Evolutionary conservation across 2,797 vertebrate species (phyloP).

Genomic region (Peromyscus attwateri): DNA sequence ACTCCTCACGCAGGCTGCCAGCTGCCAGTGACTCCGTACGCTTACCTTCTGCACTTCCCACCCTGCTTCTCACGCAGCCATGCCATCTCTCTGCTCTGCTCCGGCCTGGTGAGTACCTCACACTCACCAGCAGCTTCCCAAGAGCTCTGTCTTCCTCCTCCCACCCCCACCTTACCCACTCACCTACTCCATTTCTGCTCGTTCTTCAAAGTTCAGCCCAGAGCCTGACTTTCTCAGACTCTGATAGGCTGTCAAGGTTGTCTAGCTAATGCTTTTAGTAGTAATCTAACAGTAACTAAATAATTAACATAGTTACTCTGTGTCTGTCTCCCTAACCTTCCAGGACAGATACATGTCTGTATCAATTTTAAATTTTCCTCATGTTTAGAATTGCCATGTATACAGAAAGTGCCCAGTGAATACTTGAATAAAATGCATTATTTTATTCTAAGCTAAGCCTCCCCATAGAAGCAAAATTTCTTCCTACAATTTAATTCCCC

Average conservation of each 20-base stretch:
- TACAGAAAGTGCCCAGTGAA: conserved; percentile 7
- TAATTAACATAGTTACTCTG: conserved; percentile 12
- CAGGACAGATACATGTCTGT: neutral
- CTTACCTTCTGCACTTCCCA: neutral
- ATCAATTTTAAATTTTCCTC: neutral
- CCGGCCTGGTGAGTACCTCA: neutral
- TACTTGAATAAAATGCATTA: neutral
- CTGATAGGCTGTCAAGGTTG: neutral
- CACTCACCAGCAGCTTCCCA: neutral
- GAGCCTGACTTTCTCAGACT: neutral
- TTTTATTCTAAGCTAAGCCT: conserved; percentile 33
- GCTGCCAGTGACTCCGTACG: neutral
- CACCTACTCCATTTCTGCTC: neutral
- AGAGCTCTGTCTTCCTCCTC: neutral
- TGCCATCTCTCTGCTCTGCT: neutral
- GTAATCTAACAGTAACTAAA: conserved; percentile 21
- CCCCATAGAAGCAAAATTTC: conserved; percentile 14
- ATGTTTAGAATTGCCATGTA: conserved; percentile 11
- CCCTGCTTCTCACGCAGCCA: neutral
- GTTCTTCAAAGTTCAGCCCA: conserved; percentile 55
- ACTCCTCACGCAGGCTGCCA: too few species aligned
- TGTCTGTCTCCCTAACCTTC: conserved; percentile 17
- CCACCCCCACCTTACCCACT: neutral
- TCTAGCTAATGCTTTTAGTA: neutral
- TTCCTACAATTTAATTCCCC: neutral